These are phyloP conservation scores for Artemia sinica DNA, from an alignment of 2,888 invertebrate genomes.

Conservation along the genomic window DNA sequence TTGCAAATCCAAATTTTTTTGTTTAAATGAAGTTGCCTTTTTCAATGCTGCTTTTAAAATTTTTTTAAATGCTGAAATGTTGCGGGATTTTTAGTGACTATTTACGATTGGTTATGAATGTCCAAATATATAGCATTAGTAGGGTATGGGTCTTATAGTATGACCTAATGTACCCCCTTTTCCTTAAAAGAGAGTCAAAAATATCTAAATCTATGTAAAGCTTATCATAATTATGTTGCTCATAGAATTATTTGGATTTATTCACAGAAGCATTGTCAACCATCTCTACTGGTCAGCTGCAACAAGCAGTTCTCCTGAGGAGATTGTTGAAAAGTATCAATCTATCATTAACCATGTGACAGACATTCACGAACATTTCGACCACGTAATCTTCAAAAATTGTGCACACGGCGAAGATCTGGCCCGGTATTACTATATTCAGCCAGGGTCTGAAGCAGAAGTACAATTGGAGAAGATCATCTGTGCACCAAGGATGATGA, in stretches of 20 bases:
- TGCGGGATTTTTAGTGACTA: too few species aligned
- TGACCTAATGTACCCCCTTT: too few species aligned
- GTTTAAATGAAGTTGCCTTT: too few species aligned
- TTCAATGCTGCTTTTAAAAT: too few species aligned
- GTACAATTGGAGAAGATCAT: background rate
- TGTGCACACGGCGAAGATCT: background rate
- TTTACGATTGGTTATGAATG: too few species aligned
- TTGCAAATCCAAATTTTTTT: too few species aligned
- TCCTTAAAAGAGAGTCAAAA: too few species aligned
- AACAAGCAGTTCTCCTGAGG: background rate
- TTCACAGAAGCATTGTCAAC: slow-evolving; percentile 1
- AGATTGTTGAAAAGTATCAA: background rate
- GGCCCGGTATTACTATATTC: background rate
- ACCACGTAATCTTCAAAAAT: background rate
- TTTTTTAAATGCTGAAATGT: too few species aligned
- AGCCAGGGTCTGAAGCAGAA: background rate
- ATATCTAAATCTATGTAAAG: too few species aligned
- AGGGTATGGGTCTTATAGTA: too few species aligned
- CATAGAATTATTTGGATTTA: background rate
- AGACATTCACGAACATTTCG: background rate
- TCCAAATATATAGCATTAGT: too few species aligned
- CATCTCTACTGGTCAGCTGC: slow-evolving; percentile 1
- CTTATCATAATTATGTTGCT: background rate
- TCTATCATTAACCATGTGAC: background rate
- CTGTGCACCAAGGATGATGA: background rate